Percentiles rank a stretch among this genome's conserved stretches.
These are phyloP conservation scores for Torymus auratus DNA, from an alignment of 2,888 invertebrate genomes.

Conservation along the genomic window DNA sequence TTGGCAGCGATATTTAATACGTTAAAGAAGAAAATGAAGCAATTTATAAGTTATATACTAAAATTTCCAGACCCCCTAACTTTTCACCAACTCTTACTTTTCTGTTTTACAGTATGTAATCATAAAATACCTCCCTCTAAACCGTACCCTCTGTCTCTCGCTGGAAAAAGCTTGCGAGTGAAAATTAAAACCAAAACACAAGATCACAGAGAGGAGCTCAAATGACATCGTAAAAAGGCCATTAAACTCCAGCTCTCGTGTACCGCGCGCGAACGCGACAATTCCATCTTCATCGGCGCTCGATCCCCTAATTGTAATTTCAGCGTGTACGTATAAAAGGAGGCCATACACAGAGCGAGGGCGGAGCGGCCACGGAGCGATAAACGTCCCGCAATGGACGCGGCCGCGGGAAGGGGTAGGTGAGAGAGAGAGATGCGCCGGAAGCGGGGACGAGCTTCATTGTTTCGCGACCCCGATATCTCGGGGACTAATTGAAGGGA, in stretches of 20 bases:
- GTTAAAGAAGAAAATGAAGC: too few relatives aligned
- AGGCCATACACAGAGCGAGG: background rate
- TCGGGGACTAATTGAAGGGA: constrained; percentile 70
- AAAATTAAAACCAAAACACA: too few relatives aligned
- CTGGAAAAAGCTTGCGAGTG: background rate
- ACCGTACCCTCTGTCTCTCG: too few relatives aligned
- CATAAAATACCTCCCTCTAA: too few relatives aligned
- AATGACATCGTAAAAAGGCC: background rate
- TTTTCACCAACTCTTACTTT: too few relatives aligned
- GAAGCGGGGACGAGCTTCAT: constrained; percentile 45
- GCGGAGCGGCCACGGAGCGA: background rate
- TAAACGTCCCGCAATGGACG: constrained; percentile 28
- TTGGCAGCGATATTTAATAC: too few relatives aligned
- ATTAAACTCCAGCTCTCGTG: background rate
- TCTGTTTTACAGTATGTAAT: too few relatives aligned
- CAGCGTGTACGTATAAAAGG: constrained; percentile 6
- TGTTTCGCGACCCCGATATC: constrained; percentile 66
- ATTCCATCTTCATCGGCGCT: constrained; percentile 11
- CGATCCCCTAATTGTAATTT: constrained; percentile 45
- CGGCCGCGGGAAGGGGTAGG: too few relatives aligned
- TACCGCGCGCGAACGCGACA: background rate
- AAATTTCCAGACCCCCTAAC: too few relatives aligned
- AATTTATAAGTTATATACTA: too few relatives aligned
- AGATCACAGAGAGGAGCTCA: background rate
- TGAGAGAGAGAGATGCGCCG: constrained; percentile 32